Percentiles rank a stretch among this genome's conserved stretches.
Evolutionary conservation across 2,888 invertebrate genomes (phyloP).

Genomic region (Halictus quadricinctus): DNA sequence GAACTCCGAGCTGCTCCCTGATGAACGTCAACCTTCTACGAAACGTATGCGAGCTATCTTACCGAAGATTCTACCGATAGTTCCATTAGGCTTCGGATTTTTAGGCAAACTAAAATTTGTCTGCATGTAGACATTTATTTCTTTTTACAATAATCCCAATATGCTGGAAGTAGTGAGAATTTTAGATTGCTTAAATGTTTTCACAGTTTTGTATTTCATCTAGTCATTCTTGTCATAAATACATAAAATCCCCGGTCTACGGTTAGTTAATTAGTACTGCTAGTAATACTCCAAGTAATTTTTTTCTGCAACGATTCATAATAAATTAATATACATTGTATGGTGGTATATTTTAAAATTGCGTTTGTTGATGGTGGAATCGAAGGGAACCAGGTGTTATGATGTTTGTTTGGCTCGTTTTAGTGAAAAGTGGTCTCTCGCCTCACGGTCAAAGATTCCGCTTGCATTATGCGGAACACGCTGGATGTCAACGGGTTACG

Average conservation of each 20-base stretch:
- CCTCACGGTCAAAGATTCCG: slow-evolving; percentile 7
- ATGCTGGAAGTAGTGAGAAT: too few relatives aligned
- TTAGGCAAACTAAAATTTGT: neutral
- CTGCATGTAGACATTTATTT: neutral
- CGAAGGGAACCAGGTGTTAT: neutral
- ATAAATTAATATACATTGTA: too few relatives aligned
- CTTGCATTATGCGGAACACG: neutral
- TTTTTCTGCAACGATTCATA: too few relatives aligned
- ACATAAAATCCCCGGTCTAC: too few relatives aligned
- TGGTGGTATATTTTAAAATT: neutral
- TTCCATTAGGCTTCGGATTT: neutral
- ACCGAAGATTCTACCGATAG: too few relatives aligned
- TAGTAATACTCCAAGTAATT: too few relatives aligned
- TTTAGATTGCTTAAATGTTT: too few relatives aligned
- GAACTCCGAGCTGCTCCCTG: neutral
- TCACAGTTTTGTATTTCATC: too few relatives aligned
- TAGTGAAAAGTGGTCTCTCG: neutral
- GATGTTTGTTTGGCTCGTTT: neutral
- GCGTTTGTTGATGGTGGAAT: neutral
- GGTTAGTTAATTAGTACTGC: too few relatives aligned
- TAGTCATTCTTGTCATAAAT: too few relatives aligned
- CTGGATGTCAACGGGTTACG: slow-evolving; percentile 19
- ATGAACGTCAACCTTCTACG: neutral
- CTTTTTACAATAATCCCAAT: too few relatives aligned
- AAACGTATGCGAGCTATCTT: too few relatives aligned